phyloP scores from a whole-genome alignment of 2,888 invertebrate species.

The Harmothoe impar region DNA sequence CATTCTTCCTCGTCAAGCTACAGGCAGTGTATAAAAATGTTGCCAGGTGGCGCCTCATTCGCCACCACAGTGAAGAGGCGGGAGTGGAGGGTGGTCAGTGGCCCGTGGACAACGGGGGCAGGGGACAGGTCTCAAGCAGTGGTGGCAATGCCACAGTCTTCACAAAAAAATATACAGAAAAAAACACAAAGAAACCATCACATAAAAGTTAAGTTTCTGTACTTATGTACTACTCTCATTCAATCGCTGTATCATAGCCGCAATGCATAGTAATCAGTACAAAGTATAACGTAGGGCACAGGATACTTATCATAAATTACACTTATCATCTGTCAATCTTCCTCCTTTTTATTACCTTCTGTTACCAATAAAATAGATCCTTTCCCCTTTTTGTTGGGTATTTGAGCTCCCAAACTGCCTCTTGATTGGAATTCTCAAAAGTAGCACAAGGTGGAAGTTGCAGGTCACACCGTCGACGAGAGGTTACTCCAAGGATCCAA shows the following conservation, averaged over 20 bases:
- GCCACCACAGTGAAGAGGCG: constrained; percentile 36
- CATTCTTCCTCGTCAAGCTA: constrained; percentile 50
- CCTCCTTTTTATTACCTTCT: background rate
- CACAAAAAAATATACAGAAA: constrained; percentile 34
- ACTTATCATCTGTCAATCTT: background rate
- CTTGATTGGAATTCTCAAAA: constrained; percentile 20
- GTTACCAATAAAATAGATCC: constrained; percentile 32
- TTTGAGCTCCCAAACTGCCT: constrained; percentile 4
- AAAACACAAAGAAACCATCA: constrained; percentile 1
- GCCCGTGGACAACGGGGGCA: constrained; percentile 18
- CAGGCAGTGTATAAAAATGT: constrained; percentile 56
- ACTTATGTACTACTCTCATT: constrained; percentile 38
- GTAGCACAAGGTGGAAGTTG: constrained; percentile 24
- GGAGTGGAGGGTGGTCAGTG: constrained; percentile 16
- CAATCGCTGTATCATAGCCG: constrained; percentile 36
- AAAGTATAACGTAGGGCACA: background rate
- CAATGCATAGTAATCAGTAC: constrained; percentile 57
- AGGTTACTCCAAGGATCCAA: background rate
- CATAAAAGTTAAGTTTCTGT: constrained; percentile 41
- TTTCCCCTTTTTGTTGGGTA: background rate
- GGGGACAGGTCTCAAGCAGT: background rate
- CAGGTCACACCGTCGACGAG: constrained; percentile 12
- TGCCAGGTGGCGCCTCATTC: constrained; percentile 24
- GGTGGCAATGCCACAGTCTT: constrained; percentile 34
- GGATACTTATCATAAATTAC: constrained; percentile 54